Percentiles rank a stretch among this genome's conserved stretches.
Conservation (phyloP, 2,888 invertebrate genomes). For the Oxystoma pomonae region DNA sequence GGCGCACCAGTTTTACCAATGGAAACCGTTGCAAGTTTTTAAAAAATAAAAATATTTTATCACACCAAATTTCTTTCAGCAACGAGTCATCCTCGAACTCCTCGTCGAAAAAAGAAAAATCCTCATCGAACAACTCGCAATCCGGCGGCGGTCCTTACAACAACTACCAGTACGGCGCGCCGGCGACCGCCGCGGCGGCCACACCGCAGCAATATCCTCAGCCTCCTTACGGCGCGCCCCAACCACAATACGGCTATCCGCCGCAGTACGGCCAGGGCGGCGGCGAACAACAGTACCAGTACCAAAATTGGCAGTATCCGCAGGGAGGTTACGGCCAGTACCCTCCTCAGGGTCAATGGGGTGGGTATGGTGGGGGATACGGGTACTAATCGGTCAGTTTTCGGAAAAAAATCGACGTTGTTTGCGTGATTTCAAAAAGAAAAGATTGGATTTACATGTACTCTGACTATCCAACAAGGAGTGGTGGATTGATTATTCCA, state of each 20-base stretch:
- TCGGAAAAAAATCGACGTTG: too few relatives aligned
- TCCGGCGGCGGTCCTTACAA: slow-evolving; percentile 41
- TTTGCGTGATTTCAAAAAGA: too few relatives aligned
- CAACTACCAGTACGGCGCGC: slow-evolving; percentile 44
- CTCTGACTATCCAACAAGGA: too few relatives aligned
- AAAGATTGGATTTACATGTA: too few relatives aligned
- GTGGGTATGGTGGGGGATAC: slow-evolving; percentile 52
- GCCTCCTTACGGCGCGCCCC: slow-evolving; percentile 45
- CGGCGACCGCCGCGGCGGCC: slow-evolving; percentile 35
- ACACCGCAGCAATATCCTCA: slow-evolving; percentile 37
- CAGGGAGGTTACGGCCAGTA: slow-evolving; percentile 55
- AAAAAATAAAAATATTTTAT: neutral
- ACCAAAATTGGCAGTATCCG: slow-evolving; percentile 58
- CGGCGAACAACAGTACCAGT: slow-evolving; percentile 55
- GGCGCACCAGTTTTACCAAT: too few relatives aligned
- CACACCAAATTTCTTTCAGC: slow-evolving; percentile 27
- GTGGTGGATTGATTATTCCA: too few relatives aligned
- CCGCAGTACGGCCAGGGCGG: slow-evolving; percentile 54
- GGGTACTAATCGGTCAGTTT: too few relatives aligned
- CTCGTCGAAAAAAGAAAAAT: slow-evolving; percentile 44
- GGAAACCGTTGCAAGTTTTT: too few relatives aligned
- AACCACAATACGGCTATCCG: slow-evolving; percentile 53
- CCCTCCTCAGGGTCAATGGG: slow-evolving; percentile 51
- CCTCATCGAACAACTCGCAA: slow-evolving; percentile 37
- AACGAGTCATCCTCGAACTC: slow-evolving; percentile 29